Percentiles rank a stretch among this genome's conserved stretches.
Conservation (phyloP, 2,888 invertebrate species). For the Carcina quercana region DNA sequence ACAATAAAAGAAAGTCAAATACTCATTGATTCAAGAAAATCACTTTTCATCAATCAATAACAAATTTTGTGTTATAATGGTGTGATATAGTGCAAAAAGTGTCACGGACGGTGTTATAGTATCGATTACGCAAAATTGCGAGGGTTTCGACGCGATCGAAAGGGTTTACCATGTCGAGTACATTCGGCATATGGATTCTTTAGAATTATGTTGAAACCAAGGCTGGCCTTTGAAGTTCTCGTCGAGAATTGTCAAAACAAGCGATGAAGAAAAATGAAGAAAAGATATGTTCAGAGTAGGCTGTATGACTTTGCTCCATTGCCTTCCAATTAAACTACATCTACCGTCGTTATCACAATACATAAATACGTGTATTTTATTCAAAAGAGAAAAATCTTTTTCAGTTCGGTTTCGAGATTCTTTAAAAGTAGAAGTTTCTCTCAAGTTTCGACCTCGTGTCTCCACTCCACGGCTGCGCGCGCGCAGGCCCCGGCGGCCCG, state of each 20-base stretch:
- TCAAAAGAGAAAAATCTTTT: too few species aligned
- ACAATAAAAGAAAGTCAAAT: background rate
- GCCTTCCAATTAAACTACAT: background rate
- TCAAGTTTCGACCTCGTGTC: background rate
- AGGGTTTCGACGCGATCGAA: too few species aligned
- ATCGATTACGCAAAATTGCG: too few species aligned
- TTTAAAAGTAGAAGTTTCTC: background rate
- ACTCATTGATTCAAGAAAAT: background rate
- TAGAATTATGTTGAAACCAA: too few species aligned
- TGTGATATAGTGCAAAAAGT: too few species aligned
- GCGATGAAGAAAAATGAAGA: too few species aligned
- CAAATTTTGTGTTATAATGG: background rate
- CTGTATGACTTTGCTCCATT: background rate
- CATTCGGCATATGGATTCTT: too few species aligned
- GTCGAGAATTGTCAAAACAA: too few species aligned
- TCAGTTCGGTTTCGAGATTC: background rate
- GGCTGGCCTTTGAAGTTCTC: too few species aligned
- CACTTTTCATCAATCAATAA: background rate
- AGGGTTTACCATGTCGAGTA: too few species aligned
- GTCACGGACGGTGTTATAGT: too few species aligned
- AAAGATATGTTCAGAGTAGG: background rate
- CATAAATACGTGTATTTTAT: background rate
- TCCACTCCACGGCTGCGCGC: conserved; percentile 34
- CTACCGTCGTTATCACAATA: background rate
- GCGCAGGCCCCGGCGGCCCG: conserved; percentile 48